A percentile compares a stretch with the other conserved stretches of the same genome.
Conservation (phyloP, 2,888 invertebrate species). For the Lottia scabra region DNA sequence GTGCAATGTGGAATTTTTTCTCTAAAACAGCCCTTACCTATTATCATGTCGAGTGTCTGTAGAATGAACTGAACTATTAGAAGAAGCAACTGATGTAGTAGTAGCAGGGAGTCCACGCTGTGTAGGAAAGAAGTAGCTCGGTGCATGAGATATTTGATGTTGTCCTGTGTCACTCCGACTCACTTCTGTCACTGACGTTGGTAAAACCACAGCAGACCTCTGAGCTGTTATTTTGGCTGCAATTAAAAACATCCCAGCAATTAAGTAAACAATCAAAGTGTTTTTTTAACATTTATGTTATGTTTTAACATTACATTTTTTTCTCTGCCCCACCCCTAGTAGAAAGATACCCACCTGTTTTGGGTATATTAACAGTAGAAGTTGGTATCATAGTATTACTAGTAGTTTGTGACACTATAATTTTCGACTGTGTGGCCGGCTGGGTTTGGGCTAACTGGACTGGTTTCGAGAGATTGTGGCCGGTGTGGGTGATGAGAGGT, state of each 20-base stretch:
- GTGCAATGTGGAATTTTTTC: too few relatives aligned
- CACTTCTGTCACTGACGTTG: slow-evolving; percentile 18
- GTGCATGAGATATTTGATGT: slow-evolving; percentile 24
- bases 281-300: too few relatives aligned
- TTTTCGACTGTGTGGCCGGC: slow-evolving; percentile 22
- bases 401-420: slow-evolving; percentile 23
- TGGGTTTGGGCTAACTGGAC: not conserved
- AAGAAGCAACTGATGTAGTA: slow-evolving; percentile 23
- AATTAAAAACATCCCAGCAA: slow-evolving; percentile 6
- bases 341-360: not conserved
- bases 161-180: slow-evolving; percentile 26
- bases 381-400: slow-evolving; percentile 17
- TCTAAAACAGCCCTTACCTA: too few relatives aligned
- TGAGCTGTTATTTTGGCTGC: slow-evolving; percentile 60
- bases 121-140: slow-evolving; percentile 33
- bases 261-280: too few relatives aligned
- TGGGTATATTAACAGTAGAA: slow-evolving; percentile 5
- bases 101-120: slow-evolving; percentile 32
- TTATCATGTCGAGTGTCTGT: slow-evolving; percentile 10
- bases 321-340: too few relatives aligned
- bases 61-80: slow-evolving; percentile 12
- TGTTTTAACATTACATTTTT: too few relatives aligned
- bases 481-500: slow-evolving; percentile 15
- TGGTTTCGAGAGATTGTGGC: not conserved
- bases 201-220: slow-evolving; percentile 29